A percentile compares a stretch with the other conserved stretches of the same genome.
Conservation (phyloP, 2,888 invertebrate genomes). For the Pseudanteris insignis region DNA sequence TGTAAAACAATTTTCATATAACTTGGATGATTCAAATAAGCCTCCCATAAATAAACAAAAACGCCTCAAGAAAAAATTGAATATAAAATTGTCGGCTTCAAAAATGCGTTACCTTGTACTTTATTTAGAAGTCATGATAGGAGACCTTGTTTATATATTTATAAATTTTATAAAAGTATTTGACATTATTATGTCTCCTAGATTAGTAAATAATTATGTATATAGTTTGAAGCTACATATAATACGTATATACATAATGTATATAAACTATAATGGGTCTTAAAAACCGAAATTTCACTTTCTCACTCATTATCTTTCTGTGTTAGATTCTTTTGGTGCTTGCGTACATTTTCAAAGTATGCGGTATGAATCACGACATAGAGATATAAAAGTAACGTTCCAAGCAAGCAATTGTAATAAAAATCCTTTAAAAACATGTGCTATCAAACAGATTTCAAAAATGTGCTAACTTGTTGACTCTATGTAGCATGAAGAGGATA, state of each 20-base stretch:
- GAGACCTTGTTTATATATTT: constrained; percentile 2
- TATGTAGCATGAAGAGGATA: constrained; percentile 7
- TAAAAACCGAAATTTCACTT: constrained; percentile 10
- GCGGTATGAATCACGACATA: constrained; percentile 11
- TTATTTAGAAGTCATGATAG: constrained; percentile 7
- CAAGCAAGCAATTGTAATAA: constrained; percentile 13
- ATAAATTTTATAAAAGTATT: neutral
- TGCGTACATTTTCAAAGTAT: constrained; percentile 10
- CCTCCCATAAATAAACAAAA: neutral
- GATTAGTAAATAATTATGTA: neutral
- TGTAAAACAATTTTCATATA: neutral
- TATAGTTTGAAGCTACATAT: constrained; percentile 1
- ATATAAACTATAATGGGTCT: neutral
- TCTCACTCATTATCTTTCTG: constrained; percentile 4
- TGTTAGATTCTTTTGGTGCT: constrained; percentile 25
- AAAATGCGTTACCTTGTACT: constrained; percentile 5
- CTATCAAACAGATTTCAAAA: constrained; percentile 27
- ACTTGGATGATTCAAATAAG: constrained; percentile 1
- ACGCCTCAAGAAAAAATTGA: neutral
- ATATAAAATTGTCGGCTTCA: constrained; percentile 9
- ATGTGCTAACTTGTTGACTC: constrained; percentile 27
- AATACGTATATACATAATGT: neutral
- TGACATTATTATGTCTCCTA: constrained; percentile 4
- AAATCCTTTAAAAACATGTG: constrained; percentile 30
- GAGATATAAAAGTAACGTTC: constrained; percentile 1